These are phyloP conservation scores for Macropis europaea DNA, from an alignment of 2,888 invertebrate genomes.

Conservation along the genomic window DNA sequence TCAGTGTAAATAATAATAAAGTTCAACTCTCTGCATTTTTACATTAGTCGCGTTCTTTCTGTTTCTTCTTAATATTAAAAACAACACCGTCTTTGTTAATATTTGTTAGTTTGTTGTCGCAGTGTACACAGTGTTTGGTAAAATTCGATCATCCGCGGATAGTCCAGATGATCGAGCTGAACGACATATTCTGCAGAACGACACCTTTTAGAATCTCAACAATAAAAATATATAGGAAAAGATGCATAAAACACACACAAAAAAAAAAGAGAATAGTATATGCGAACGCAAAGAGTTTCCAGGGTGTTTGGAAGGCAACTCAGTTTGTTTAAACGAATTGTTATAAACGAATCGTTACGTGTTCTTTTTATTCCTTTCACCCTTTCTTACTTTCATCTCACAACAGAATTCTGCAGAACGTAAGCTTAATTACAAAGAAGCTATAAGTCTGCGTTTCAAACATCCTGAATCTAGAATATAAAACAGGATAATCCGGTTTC, in stretches of 20 bases:
- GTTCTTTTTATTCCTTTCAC: constrained; percentile 5
- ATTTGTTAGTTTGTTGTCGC: constrained; percentile 22
- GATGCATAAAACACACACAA: constrained; percentile 28
- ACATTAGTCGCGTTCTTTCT: background rate
- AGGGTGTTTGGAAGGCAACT: constrained; percentile 53
- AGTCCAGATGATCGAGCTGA: no score
- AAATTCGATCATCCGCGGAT: no score
- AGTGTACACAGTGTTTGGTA: no score
- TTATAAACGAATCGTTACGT: constrained; percentile 9
- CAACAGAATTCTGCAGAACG: constrained; percentile 14
- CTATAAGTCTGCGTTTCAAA: constrained; percentile 54
- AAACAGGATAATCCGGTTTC: constrained; percentile 43
- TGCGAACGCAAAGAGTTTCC: constrained; percentile 37
- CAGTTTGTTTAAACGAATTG: constrained; percentile 6
- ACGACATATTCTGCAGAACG: constrained; percentile 22
- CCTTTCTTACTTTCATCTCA: no score
- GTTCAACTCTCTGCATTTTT: constrained; percentile 5
- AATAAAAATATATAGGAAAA: constrained; percentile 37
- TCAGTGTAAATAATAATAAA: constrained; percentile 2
- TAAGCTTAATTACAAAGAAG: constrained; percentile 30
- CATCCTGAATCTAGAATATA: constrained; percentile 49
- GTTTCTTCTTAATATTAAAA: background rate
- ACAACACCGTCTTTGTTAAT: constrained; percentile 19
- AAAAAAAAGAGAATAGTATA: constrained; percentile 40
- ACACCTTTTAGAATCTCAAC: constrained; percentile 3